phyloP scores from a whole-genome alignment of 2,888 invertebrate species.

The Diarsia rubi region DNA sequence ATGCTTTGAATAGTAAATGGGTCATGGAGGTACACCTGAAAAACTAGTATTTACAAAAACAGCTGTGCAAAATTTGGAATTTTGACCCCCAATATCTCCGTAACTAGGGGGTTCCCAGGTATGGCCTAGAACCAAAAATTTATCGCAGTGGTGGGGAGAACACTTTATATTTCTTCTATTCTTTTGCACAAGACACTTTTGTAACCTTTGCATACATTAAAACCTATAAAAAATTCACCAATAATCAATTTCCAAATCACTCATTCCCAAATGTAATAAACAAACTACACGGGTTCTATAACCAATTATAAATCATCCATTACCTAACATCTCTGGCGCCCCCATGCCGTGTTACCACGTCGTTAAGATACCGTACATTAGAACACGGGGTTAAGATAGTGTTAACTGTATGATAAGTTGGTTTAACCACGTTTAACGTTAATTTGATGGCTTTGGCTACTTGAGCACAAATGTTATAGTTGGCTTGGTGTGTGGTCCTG shows the following conservation, averaged over 20 bases:
- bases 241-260: not conserved
- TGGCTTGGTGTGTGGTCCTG: slow-evolving; percentile 31
- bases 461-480: not conserved
- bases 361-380: slow-evolving; percentile 65
- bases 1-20: too few species aligned
- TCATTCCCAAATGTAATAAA: not conserved
- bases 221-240: not conserved
- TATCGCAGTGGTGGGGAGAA: too few species aligned
- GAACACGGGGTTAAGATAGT: slow-evolving; percentile 31
- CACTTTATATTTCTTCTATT: too few species aligned
- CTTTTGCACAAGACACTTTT: too few species aligned
- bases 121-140: too few species aligned
- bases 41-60: too few species aligned
- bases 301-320: slow-evolving; percentile 43
- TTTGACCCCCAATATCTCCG: too few species aligned
- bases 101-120: too few species aligned
- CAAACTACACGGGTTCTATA: slow-evolving; percentile 4
- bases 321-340: slow-evolving; percentile 58
- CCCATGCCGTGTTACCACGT: slow-evolving; percentile 59
- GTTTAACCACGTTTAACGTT: slow-evolving; percentile 51
- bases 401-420: slow-evolving; percentile 51
- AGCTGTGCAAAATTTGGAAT: too few species aligned
- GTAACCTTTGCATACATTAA: too few species aligned
- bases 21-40: too few species aligned
- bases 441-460: slow-evolving; percentile 43